Conservation (phyloP, 2,113 vertebrate species). For the Origma solitaria region DNA sequence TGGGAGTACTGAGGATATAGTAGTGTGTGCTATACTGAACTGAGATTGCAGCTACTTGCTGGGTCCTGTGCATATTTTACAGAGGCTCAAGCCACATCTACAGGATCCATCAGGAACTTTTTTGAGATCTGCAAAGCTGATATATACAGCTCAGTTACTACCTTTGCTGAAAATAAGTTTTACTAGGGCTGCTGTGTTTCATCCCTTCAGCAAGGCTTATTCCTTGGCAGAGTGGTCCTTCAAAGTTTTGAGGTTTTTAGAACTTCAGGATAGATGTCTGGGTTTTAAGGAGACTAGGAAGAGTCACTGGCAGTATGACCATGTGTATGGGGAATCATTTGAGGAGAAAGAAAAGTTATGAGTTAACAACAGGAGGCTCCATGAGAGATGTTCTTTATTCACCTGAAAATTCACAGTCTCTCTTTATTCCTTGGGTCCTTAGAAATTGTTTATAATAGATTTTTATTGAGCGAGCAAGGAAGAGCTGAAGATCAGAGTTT, state of each 20-base stretch:
- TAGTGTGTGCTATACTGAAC: background rate
- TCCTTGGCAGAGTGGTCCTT: background rate
- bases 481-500: background rate
- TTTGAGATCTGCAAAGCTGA: background rate
- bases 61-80: background rate
- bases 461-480: background rate
- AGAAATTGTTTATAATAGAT: background rate
- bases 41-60: background rate
- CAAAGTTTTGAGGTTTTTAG: background rate
- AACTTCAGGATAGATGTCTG: background rate
- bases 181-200: background rate
- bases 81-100: background rate
- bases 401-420: background rate
- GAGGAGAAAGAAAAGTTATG: background rate
- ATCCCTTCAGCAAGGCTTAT: background rate
- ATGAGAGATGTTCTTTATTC: background rate
- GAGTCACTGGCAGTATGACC: background rate
- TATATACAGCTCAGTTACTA: background rate
- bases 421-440: background rate
- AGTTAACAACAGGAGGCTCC: background rate
- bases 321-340: background rate
- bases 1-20: background rate
- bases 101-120: background rate
- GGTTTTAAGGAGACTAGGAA: background rate
- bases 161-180: background rate